Evolutionary conservation across 2,113 vertebrate species (phyloP).

Genomic region (Thamnaconus septentrionalis): DNA sequence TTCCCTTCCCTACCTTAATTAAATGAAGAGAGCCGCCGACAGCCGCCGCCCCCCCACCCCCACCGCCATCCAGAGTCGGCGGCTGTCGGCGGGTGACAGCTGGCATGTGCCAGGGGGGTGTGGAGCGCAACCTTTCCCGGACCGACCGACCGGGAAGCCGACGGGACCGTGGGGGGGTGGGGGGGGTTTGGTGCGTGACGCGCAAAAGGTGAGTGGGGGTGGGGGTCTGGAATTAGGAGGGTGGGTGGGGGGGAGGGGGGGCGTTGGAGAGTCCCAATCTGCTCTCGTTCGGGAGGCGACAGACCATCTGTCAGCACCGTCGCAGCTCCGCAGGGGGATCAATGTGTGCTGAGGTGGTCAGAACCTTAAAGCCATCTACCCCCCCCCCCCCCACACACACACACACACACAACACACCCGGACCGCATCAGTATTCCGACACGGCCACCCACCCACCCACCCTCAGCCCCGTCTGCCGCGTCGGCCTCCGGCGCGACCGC

Average conservation of each 20-base stretch:
- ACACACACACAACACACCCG: slow-evolving; percentile 23
- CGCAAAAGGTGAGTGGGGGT: slow-evolving; percentile 16
- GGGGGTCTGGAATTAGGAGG: background rate
- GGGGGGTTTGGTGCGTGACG: background rate
- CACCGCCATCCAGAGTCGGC: background rate
- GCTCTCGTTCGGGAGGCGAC: slow-evolving; percentile 66
- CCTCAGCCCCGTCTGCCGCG: slow-evolving; percentile 42
- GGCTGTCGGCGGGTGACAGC: background rate
- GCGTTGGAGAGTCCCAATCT: slow-evolving; percentile 58
- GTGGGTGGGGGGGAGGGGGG: slow-evolving; percentile 51
- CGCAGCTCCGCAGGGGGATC: slow-evolving; percentile 73
- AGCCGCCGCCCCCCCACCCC: background rate
- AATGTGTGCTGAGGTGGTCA: slow-evolving; percentile 79
- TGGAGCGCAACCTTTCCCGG: slow-evolving; percentile 31
- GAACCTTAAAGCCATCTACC: slow-evolving; percentile 73
- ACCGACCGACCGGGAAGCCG: background rate
- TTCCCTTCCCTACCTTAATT: slow-evolving; percentile 9
- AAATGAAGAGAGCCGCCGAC: slow-evolving; percentile 7
- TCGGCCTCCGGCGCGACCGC: slow-evolving; percentile 42
- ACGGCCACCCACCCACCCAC: slow-evolving; percentile 28
- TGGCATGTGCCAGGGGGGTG: slow-evolving; percentile 24
- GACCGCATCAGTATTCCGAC: slow-evolving; percentile 73
- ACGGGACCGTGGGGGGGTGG: slow-evolving; percentile 5
- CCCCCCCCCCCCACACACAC: slow-evolving; percentile 44
- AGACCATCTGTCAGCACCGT: slow-evolving; percentile 70